Conservation (phyloP, 2,888 invertebrate genomes). For the Lumbricus terrestris region DNA sequence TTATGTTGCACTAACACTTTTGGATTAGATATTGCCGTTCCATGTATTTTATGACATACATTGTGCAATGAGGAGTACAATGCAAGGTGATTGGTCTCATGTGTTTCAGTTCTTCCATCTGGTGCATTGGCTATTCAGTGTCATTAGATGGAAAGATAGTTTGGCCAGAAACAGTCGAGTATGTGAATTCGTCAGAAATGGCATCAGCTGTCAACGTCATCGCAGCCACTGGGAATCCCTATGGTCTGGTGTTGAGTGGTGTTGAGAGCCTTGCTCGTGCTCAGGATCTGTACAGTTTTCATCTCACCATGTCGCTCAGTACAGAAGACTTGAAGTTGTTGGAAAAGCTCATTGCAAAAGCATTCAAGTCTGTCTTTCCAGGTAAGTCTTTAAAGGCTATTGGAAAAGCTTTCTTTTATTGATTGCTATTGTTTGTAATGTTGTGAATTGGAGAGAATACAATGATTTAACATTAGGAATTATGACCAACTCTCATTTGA, state of each 20-base stretch:
- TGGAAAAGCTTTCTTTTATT: neutral
- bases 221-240: neutral
- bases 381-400: neutral
- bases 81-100: neutral
- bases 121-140: constrained; percentile 4
- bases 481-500: neutral
- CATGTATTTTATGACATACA: neutral
- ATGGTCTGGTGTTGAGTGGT: neutral
- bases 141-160: neutral
- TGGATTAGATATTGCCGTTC: neutral
- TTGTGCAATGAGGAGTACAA: neutral
- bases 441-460: neutral
- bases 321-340: neutral
- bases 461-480: no score
- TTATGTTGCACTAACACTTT: neutral
- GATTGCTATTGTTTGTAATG: neutral
- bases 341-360: neutral
- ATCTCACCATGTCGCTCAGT: neutral
- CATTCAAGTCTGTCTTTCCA: neutral
- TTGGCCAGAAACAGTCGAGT: neutral
- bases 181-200: neutral
- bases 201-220: neutral
- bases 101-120: neutral
- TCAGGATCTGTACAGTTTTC: neutral
- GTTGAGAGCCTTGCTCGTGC: neutral